Conservation (phyloP, 2,797 vertebrate genomes). For the Bufotes viridis region DNA sequence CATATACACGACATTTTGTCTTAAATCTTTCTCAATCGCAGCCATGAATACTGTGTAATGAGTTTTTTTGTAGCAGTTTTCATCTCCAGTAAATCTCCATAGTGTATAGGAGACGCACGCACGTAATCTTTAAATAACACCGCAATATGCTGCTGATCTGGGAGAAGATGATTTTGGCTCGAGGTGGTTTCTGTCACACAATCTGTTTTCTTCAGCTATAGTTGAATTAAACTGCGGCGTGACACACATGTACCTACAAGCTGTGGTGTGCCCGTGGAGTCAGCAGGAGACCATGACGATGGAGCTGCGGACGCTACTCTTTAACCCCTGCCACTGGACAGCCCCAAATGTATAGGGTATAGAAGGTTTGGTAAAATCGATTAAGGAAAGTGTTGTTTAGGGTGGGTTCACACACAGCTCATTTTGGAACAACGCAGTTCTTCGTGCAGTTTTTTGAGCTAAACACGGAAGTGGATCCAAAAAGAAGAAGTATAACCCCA, state of each 20-base stretch:
- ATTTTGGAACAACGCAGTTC: no score
- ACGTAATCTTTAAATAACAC: constrained; percentile 22
- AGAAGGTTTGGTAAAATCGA: background rate
- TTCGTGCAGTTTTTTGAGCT: no score
- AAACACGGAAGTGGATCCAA: no score
- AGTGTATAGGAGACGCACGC: background rate
- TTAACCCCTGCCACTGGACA: background rate
- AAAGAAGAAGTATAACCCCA: no score
- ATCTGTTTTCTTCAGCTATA: constrained; percentile 40
- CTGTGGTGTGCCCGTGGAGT: background rate
- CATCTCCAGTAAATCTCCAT: background rate
- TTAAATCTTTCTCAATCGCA: background rate
- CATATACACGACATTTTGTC: no score
- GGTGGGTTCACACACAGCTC: no score
- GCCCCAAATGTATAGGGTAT: background rate
- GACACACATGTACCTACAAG: constrained; percentile 2
- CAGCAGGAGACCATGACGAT: background rate
- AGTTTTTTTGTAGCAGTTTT: background rate
- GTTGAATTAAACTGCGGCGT: background rate
- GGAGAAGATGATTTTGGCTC: constrained; percentile 30
- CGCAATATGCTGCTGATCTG: constrained; percentile 33
- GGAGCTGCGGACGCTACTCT: background rate
- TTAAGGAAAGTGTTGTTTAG: no score
- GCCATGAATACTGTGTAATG: background rate
- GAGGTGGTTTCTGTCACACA: constrained; percentile 32